Evolutionary conservation across 2,888 invertebrate genomes (phyloP), one percentile per base, ranked within the genome.

Genomic region (Allacma fusca): DNA sequence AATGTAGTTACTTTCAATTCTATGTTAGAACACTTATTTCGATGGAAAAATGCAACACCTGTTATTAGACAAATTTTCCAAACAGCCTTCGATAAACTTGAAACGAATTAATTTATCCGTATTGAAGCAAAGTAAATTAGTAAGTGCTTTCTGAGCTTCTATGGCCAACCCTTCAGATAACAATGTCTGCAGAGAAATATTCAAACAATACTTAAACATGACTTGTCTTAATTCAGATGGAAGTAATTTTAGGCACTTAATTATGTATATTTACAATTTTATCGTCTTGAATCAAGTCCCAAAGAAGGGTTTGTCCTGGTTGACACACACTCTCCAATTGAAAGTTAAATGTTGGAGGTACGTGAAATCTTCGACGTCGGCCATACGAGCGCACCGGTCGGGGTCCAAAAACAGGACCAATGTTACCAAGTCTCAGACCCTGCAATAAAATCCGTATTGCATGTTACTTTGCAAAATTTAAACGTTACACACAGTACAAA

Each of bases 21-120:
- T n/a, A n/a, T n/a, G n/a, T n/a, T n/a, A n/a, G n/a, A n/a, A n/a
- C n/a, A 57, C 19, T 57, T 1, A 70, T 69, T 50, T 50, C 1
- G n/a, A 50, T n/a, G n/a, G 16, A 50, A 19, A 50, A 50, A 13
- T 19, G 16, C n/a, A n/a, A 5, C 87, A 92, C 90, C 91, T 91
- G 87, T 96, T 95, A 83, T 91, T 91, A 19, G 94, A 92, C 80
- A 97, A 89, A 87, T 97, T 97, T 84, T 95, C 93, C 67, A 97
- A 89, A 85, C 96, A 96, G 12, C 96, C 97, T 87, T 97, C 96
- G 82, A 97, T 96, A 85, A 97, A 97, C 87, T 96, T 96, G 88
- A 95, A 95, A 76, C 95, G 90, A 81, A 97, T 94, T 80, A 93
- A 90, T 83, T 94, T 92, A 86, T 97, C 96, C 1, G 94, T 94